These are phyloP conservation scores for Urosaurus nigricauda DNA, from an alignment of 2,797 vertebrate genomes.

Conservation along the genomic window DNA sequence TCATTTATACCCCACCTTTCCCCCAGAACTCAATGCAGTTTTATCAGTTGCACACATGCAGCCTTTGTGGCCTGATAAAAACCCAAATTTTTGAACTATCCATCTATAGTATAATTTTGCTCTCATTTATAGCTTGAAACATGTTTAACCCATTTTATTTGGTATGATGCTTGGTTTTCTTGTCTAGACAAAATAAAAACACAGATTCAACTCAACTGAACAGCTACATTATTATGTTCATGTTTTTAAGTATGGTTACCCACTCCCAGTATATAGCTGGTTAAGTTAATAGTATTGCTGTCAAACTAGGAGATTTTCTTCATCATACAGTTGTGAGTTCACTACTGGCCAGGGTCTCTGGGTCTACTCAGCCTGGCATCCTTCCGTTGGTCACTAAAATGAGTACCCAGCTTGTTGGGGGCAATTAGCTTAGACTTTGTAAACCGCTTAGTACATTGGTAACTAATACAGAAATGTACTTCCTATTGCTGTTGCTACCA, in stretches of 20 bases:
- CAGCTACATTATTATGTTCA: neutral
- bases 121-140: neutral
- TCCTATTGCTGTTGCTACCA: too few relatives aligned
- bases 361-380: too few relatives aligned
- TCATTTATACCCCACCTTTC: too few relatives aligned
- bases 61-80: slow-evolving; percentile 38
- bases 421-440: too few relatives aligned
- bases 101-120: neutral
- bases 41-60: neutral
- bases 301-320: slow-evolving; percentile 36
- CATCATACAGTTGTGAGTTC: neutral
- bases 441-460: too few relatives aligned
- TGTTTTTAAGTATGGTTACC: neutral
- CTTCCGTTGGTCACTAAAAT: too few relatives aligned
- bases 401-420: too few relatives aligned
- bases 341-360: too few relatives aligned
- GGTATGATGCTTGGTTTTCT: neutral
- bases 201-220: neutral
- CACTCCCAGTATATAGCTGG: neutral
- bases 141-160: neutral
- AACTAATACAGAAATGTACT: too few relatives aligned
- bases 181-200: neutral
- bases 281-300: neutral
- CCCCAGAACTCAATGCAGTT: too few relatives aligned
- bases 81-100: slow-evolving; percentile 23